A percentile compares a stretch with the other conserved stretches of the same genome.
Evolutionary conservation across 2,797 vertebrate species (phyloP).

Genomic region (Mormyrus hasselquistii): DNA sequence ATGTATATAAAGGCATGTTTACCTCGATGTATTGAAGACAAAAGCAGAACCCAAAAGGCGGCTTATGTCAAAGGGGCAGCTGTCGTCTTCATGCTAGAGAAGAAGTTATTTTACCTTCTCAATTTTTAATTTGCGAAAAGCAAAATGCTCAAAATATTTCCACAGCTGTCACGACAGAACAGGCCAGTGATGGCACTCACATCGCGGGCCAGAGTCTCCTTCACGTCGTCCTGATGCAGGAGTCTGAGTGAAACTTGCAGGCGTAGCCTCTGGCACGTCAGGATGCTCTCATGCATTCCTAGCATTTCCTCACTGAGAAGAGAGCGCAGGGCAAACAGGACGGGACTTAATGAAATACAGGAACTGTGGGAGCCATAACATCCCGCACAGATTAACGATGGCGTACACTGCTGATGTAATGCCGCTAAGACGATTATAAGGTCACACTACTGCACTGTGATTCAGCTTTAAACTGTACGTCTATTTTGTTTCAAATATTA

Average conservation of each 20-base stretch:
- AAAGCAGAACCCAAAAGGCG: constrained; percentile 34
- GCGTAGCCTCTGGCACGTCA: constrained; percentile 46
- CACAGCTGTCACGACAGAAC: not conserved
- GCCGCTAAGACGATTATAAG: not conserved
- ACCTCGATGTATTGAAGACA: constrained; percentile 52
- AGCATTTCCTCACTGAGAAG: constrained; percentile 51
- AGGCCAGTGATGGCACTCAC: constrained; percentile 44
- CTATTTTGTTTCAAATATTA: not conserved
- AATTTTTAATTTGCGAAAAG: not conserved
- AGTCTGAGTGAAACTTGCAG: constrained; percentile 46
- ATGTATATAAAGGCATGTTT: constrained; percentile 19
- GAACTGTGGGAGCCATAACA: not conserved
- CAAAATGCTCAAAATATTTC: not conserved
- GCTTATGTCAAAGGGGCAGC: constrained; percentile 33
- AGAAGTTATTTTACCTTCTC: not conserved
- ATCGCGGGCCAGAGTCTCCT: constrained; percentile 39
- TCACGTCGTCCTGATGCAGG: constrained; percentile 33
- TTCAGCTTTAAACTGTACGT: not conserved
- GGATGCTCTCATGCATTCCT: constrained; percentile 51
- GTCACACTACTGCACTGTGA: not conserved
- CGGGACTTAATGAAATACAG: not conserved
- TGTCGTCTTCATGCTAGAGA: constrained; percentile 47
- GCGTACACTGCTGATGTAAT: not conserved
- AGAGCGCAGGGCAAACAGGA: not conserved
- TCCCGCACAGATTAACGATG: not conserved